phyloP scores from a whole-genome alignment of 1,140 invertebrate genomes.

The Pseudomyrmex dendroicus region DNA sequence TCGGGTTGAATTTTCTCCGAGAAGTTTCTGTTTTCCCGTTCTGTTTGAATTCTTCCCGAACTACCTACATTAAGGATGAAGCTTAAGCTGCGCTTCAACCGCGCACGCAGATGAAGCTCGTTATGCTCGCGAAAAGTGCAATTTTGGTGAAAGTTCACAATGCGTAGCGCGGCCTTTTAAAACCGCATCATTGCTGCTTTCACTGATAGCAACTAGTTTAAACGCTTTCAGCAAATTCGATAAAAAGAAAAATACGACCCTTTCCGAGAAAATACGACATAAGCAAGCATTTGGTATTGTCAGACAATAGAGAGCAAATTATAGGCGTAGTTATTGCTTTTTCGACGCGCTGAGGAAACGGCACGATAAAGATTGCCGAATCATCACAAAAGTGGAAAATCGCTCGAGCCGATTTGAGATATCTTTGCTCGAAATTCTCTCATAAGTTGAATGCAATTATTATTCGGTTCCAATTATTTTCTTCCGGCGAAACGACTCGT shows the following conservation, averaged over 20 bases:
- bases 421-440: constrained; percentile 26
- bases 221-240: constrained; percentile 30
- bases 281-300: not conserved
- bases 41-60: constrained; percentile 11
- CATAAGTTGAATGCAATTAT: constrained; percentile 60
- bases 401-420: constrained; percentile 3
- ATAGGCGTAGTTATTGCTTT: constrained; percentile 16
- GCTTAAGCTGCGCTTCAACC: constrained; percentile 21
- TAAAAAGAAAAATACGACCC: constrained; percentile 39
- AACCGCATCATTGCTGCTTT: constrained; percentile 7
- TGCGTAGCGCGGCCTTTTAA: constrained; percentile 46
- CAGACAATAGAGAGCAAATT: not conserved
- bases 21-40: constrained; percentile 21
- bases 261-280: constrained; percentile 24
- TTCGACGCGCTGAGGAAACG: constrained; percentile 1
- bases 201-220: constrained; percentile 21
- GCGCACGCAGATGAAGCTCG: constrained; percentile 30
- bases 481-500: constrained; percentile 57
- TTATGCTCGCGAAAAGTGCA: constrained; percentile 48
- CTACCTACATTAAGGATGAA: constrained; percentile 28
- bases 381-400: constrained; percentile 17
- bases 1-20: constrained; percentile 10
- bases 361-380: not conserved
- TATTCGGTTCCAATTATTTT: constrained; percentile 72
- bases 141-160: constrained; percentile 59